These are phyloP conservation scores for Rhadina sibilatrix DNA, from an alignment of 2,113 vertebrate genomes.

Conservation along the genomic window DNA sequence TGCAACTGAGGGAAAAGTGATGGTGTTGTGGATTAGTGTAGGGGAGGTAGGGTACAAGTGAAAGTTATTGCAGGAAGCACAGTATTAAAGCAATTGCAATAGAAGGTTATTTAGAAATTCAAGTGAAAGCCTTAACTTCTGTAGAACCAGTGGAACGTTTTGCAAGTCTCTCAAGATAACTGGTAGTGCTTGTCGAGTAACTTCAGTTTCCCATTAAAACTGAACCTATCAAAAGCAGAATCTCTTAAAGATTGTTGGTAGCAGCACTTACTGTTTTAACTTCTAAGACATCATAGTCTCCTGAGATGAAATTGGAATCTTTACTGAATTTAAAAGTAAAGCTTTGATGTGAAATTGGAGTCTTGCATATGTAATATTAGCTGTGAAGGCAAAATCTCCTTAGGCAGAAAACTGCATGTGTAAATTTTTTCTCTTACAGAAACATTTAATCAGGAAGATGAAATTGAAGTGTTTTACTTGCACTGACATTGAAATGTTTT, in stretches of 20 bases:
- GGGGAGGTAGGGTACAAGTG: not conserved
- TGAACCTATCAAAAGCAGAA: not conserved
- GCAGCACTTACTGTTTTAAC: not conserved
- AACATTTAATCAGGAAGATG: not conserved
- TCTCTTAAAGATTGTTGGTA: not conserved
- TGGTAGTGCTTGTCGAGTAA: not conserved
- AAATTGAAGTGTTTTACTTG: not conserved
- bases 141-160: not conserved
- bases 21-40: not conserved
- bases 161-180: not conserved
- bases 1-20: not conserved
- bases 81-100: not conserved
- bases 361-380: not conserved
- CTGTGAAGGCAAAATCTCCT: not conserved
- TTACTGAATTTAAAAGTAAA: slow-evolving; percentile 21
- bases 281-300: slow-evolving; percentile 2
- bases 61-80: not conserved
- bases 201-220: slow-evolving; percentile 2
- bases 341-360: slow-evolving; percentile 45
- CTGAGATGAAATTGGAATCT: slow-evolving; percentile 26
- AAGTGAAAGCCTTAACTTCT: not conserved
- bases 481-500: not conserved
- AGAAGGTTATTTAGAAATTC: not conserved
- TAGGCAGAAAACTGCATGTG: not conserved
- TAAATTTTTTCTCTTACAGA: not conserved